Conservation (phyloP, 1,140 invertebrate genomes). For the Oreohelix idahoensis region DNA sequence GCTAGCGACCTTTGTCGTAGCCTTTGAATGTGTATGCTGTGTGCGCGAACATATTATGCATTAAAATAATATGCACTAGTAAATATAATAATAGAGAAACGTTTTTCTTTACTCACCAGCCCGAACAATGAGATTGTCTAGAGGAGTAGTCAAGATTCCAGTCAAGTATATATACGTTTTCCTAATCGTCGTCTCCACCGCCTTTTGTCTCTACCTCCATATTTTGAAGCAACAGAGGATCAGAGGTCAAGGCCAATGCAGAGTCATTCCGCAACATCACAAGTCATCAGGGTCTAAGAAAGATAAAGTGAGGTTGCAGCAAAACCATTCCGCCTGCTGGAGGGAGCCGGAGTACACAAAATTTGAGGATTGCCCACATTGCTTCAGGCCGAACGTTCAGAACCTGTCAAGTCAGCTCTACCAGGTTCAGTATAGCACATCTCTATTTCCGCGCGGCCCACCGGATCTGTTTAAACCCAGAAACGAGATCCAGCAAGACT, state of each 20-base stretch:
- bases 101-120: background rate
- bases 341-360: background rate
- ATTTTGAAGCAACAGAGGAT: background rate
- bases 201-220: background rate
- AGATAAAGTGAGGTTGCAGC: background rate
- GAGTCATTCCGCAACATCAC: background rate
- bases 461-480: background rate
- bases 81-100: background rate
- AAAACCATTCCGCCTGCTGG: background rate
- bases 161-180: background rate
- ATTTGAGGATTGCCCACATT: constrained; percentile 1
- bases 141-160: constrained; percentile 1
- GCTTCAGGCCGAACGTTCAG: background rate
- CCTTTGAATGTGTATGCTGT: no score
- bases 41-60: no score
- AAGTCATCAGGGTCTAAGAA: background rate
- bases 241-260: background rate
- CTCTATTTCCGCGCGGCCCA: background rate
- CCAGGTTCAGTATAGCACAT: constrained; percentile 14
- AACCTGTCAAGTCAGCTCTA: background rate
- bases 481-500: background rate
- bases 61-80: no score
- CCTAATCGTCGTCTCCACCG: background rate
- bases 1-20: no score
- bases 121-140: background rate